Base-by-base conservation (phyloP, 2,113 vertebrate species). In the Synchiropus splendidus region DNA sequence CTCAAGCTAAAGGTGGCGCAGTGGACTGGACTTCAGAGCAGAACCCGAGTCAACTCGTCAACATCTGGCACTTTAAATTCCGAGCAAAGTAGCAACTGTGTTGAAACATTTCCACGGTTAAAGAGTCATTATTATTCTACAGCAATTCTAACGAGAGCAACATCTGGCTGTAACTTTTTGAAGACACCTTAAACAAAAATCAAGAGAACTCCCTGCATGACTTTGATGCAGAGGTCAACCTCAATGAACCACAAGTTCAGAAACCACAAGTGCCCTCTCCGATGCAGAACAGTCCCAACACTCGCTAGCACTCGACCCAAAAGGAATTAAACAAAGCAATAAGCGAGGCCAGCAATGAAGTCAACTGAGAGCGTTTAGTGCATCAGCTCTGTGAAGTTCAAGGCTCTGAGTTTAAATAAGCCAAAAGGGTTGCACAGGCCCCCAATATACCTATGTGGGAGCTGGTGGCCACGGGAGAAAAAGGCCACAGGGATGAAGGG, bases 321-420 rank as follows among this genome's bases (percentile, higher is more conserved):
- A 80, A 78, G 61, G 65, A 66, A 65, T 66, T 64, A 59, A 74
- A 74, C 64, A 72, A 37, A 60, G 62, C 17, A 31, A 58, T 48
- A 65, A 44, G 49, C 68, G 55, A 64, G 53, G 41, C 40, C 58
- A 16, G 39, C 54, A 54, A 63, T 74, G 61, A 47, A 47, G 45
- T 27, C 58, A 49, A 47, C 18, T 42, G 54, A 2, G 10, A 3
- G 36, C 37, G 35, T 42, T 48, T 58, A 36, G 53, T 36, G 35
- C 48, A 53, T 32, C 42, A 45, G 51, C 2, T 43, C 59, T 49
- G 39, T 49, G 35, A 17, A 10, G 58, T 47, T 54, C 50, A 58
- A 55, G 48, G 58, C 48, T 46, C 56, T 43, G 39, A 10, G 74
- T 73, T 80, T 80, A 81, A 83, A 75, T 80, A 81, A 73, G 61